These are phyloP conservation scores for Trachelus stipa DNA, from an alignment of 2,888 invertebrate genomes.

Conservation along the genomic window DNA sequence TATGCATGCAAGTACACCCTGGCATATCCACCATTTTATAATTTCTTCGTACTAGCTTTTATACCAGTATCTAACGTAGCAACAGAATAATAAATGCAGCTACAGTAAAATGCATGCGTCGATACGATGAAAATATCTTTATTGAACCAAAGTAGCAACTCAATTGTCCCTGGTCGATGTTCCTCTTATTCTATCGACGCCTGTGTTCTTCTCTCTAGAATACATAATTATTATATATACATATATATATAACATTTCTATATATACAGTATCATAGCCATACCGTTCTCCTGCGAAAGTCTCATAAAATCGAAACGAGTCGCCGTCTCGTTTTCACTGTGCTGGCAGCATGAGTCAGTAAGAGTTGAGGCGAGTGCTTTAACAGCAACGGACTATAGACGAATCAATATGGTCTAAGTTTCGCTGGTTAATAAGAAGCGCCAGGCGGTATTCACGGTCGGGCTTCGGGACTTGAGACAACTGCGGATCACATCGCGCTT, in stretches of 20 bases:
- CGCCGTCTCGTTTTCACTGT: not conserved
- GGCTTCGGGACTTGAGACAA: not conserved
- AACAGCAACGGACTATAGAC: not conserved
- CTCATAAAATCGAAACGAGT: not conserved
- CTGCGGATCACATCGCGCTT: not conserved
- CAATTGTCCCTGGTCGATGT: not conserved
- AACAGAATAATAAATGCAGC: not conserved
- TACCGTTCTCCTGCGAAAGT: not conserved
- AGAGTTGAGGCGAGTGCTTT: not conserved
- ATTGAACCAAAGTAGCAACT: not conserved
- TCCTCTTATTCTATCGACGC: not conserved
- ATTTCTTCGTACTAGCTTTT: not conserved
- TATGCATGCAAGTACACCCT: not conserved
- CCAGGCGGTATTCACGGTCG: not conserved
- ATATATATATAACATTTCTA: not conserved
- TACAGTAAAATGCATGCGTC: not conserved
- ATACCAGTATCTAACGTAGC: not conserved
- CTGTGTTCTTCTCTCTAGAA: not conserved
- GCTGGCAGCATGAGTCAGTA: not conserved
- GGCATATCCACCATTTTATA: not conserved
- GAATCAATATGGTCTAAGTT: not conserved
- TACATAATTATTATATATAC: not conserved
- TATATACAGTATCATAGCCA: not conserved
- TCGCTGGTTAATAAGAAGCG: not conserved
- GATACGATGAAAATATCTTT: not conserved